Evolutionary conservation across 2,797 vertebrate genomes (phyloP).

Genomic region (Phoxinus dragarum): DNA sequence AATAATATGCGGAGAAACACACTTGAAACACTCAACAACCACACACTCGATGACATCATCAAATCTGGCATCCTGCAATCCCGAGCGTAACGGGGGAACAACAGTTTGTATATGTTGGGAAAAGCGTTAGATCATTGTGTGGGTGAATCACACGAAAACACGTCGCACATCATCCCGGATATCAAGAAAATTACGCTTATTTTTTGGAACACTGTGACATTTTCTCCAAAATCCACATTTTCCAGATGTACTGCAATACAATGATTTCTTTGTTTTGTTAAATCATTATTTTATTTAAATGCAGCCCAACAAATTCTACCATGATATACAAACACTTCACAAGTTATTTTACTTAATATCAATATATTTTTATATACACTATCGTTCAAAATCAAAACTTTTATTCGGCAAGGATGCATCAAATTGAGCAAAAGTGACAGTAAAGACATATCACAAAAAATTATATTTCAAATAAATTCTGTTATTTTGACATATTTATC

Average conservation of each 20-base stretch:
- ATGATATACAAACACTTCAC: not conserved
- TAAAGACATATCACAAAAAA: not conserved
- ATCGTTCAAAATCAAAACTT: not conserved
- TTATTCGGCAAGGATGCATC: not conserved
- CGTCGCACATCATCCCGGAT: too few relatives aligned
- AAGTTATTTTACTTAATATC: not conserved
- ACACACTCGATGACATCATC: constrained; percentile 8
- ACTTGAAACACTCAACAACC: not conserved
- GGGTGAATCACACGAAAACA: not conserved
- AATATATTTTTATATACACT: not conserved
- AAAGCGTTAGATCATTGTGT: not conserved
- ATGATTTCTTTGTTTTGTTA: too few relatives aligned
- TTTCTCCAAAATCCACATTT: not conserved
- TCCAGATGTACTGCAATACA: not conserved
- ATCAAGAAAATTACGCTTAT: not conserved
- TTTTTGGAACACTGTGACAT: not conserved
- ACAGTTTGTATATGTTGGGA: not conserved
- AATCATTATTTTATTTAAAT: not conserved
- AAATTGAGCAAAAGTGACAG: not conserved
- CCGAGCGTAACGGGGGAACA: not conserved
- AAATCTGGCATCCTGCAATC: not conserved
- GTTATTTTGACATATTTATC: not conserved
- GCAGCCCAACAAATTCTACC: not conserved
- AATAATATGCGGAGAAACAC: not conserved
- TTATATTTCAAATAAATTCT: not conserved